Evolutionary conservation across 2,888 invertebrate species (phyloP).

Genomic region (Chesias legatella): DNA sequence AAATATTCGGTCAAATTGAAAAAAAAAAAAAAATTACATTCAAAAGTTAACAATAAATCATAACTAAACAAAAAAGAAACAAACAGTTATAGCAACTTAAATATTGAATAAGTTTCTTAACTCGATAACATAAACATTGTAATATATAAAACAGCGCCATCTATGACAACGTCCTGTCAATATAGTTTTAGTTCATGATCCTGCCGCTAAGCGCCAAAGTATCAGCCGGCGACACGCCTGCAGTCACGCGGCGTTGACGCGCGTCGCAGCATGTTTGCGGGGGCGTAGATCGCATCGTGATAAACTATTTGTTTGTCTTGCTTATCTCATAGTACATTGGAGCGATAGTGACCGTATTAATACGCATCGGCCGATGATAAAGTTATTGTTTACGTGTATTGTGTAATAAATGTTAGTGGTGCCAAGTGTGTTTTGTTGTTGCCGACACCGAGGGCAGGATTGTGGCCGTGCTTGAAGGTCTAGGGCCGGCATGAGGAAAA

Average conservation of each 20-base stretch:
- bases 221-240: conserved; percentile 72
- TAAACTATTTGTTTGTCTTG: conserved; percentile 64
- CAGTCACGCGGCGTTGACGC: conserved; percentile 79
- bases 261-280: conserved; percentile 72
- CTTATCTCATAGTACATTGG: conserved; percentile 56
- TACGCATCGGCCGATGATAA: conserved; percentile 33
- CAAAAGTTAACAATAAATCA: too few species aligned
- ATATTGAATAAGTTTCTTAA: too few species aligned
- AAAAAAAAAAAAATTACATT: too few species aligned
- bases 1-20: too few species aligned
- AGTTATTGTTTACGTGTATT: conserved; percentile 44
- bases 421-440: conserved; percentile 71
- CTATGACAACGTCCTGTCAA: conserved; percentile 34
- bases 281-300: conserved; percentile 71
- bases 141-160: conserved; percentile 48
- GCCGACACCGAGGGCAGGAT: conserved; percentile 62
- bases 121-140: conserved; percentile 10
- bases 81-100: too few species aligned
- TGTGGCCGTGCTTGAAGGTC: conserved; percentile 71
- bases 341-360: conserved; percentile 33
- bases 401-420: conserved; percentile 61
- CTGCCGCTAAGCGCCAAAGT: conserved; percentile 61
- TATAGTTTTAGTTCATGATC: conserved; percentile 40
- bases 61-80: too few species aligned
- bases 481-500: conserved; percentile 75